Percentiles rank a stretch among this genome's conserved stretches.
Evolutionary conservation across 2,797 vertebrate species (phyloP).

Genomic region (Sylvia borin): DNA sequence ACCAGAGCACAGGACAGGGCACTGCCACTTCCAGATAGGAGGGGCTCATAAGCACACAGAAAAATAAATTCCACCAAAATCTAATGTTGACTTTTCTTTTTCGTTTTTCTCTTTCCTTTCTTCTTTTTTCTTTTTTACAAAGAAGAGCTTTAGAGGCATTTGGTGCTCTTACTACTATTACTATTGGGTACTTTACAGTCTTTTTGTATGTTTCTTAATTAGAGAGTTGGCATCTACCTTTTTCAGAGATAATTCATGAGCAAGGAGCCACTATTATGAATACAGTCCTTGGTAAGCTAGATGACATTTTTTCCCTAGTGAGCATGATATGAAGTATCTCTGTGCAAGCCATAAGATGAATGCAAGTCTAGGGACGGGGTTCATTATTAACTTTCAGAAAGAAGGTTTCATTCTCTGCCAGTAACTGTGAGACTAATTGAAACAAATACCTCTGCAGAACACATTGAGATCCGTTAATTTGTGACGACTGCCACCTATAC

Average conservation of each 20-base stretch:
- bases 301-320: not conserved
- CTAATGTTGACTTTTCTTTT: not conserved
- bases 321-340: rapidly evolving
- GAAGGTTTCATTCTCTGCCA: not conserved
- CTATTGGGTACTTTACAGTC: not conserved
- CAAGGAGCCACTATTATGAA: not conserved
- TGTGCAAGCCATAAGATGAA: not conserved
- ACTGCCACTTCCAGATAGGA: rapidly evolving
- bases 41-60: not conserved
- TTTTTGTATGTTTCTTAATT: not conserved
- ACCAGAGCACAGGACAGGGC: not conserved
- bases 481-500: not conserved
- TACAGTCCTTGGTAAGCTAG: not conserved
- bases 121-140: not conserved
- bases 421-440: conserved; percentile 31
- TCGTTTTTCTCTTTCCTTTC: too few relatives aligned
- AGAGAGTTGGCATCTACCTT: not conserved
- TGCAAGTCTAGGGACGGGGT: not conserved
- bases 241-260: not conserved
- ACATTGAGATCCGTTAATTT: not conserved
- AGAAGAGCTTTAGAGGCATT: not conserved
- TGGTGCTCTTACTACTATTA: not conserved
- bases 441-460: not conserved
- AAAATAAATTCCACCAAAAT: not conserved
- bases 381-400: not conserved